Base-by-base conservation (phyloP, 35 echinoderm and acorn worm species). In the Heliocidaris tuberculata region DNA sequence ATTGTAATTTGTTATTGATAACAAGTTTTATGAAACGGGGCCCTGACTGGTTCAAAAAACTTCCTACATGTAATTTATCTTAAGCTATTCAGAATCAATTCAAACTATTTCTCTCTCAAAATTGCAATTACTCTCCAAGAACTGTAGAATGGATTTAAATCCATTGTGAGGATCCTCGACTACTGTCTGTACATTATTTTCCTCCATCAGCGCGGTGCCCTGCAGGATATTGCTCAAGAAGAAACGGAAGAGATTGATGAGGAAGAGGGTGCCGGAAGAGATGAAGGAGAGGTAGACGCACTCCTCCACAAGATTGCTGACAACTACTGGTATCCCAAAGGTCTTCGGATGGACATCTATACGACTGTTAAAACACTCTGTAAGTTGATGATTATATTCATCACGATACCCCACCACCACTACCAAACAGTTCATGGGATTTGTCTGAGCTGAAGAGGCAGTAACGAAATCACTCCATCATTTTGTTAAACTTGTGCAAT, bases 241-340 rank as follows among this genome's bases (percentile, higher is more conserved):
- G 50, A 10, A 31, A 92, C 59, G n/a, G 90, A 60, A 24, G 70
- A 48, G 42, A 52, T 89, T 30, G 70, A 94, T 17, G 88, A 95
- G 10, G 88, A 85, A 13, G 97, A 97, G 48, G 95, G 95, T 17
- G 31, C 90, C 8, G 56, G 32, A 4, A 31, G 13, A 31, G 94
- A 93, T 10, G 30, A 92, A 61, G 86, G 71, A 32, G 10, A 30
- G 31, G n/a, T 70, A 24, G 92, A 93, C 17, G 29, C 31, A 17
- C 94, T 97, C 5, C 88, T 97, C 32, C 70, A 86, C 35, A 52
- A 85, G 21, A 95, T 97, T 31, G 90, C 94, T n/a, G 49, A 92
- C 30, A 86, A 96, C 47, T 50, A 87, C 31, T 96, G 97, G 95
- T 97, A 96, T 85, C 97, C 97, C 17, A 94, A 60, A 47, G 94